Evolutionary conservation across 2,888 invertebrate genomes (phyloP).

Genomic region (Leuctra nigra): DNA sequence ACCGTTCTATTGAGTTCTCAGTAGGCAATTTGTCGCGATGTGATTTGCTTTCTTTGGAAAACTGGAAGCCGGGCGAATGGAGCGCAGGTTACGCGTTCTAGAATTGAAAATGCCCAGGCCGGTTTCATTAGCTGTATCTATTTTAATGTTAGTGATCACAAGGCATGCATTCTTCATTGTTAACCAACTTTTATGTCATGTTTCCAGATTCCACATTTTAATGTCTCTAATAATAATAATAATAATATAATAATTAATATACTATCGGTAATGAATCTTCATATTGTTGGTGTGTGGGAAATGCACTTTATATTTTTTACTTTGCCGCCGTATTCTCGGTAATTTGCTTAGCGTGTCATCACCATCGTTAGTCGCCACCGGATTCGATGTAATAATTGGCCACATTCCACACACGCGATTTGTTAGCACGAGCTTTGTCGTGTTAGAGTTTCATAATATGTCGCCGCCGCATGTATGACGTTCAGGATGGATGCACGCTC

Average conservation of each 20-base stretch:
- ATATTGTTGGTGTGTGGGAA: slow-evolving; percentile 32
- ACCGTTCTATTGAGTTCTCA: too few relatives aligned
- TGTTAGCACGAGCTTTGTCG: slow-evolving; percentile 20
- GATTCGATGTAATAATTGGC: slow-evolving; percentile 26
- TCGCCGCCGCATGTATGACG: background rate
- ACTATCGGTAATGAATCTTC: slow-evolving; percentile 17
- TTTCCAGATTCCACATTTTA: slow-evolving; percentile 15
- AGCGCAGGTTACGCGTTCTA: background rate
- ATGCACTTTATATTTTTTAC: slow-evolving; percentile 27
- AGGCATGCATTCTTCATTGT: background rate
- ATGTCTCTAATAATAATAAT: slow-evolving; percentile 13
- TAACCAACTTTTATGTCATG: slow-evolving; percentile 7
- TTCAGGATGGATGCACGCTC: slow-evolving; percentile 66
- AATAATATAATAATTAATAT: slow-evolving; percentile 7
- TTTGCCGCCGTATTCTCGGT: background rate
- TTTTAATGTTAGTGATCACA: background rate
- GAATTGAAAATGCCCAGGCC: background rate
- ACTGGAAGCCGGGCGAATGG: background rate
- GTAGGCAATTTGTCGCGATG: background rate
- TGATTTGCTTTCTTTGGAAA: slow-evolving; percentile 2
- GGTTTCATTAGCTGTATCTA: background rate
- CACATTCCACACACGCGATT: slow-evolving; percentile 29
- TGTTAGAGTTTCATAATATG: slow-evolving; percentile 4
- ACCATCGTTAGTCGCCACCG: too few relatives aligned
- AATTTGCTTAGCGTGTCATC: background rate